These are phyloP conservation scores for Drosophila anceps DNA, from an alignment of 2,888 invertebrate species.

Conservation along the genomic window DNA sequence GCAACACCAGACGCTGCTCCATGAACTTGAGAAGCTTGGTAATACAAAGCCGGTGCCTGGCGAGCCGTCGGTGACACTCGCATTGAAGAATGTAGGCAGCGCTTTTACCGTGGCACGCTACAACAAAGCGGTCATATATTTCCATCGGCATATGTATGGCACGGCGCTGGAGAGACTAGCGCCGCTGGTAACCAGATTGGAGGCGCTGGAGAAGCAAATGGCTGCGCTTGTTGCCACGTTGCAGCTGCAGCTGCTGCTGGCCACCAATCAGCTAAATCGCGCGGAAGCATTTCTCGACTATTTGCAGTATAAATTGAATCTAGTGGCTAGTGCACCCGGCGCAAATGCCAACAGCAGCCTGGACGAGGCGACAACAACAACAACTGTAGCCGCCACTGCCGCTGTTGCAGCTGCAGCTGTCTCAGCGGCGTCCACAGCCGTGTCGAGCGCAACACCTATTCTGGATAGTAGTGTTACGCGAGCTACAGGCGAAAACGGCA, in stretches of 20 bases:
- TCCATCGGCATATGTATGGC: slow-evolving; percentile 83
- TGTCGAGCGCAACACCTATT: slow-evolving; percentile 23
- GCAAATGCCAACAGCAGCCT: slow-evolving; percentile 34
- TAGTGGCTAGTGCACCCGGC: slow-evolving; percentile 67
- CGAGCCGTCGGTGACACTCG: slow-evolving; percentile 30
- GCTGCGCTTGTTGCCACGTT: slow-evolving; percentile 81
- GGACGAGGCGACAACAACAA: slow-evolving; percentile 32
- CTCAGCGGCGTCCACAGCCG: slow-evolving; percentile 8
- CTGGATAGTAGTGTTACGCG: slow-evolving; percentile 47
- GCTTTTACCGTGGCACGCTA: slow-evolving; percentile 74
- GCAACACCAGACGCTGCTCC: slow-evolving; percentile 90
- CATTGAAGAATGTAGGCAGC: slow-evolving; percentile 60
- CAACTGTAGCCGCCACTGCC: slow-evolving; percentile 9
- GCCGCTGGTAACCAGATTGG: slow-evolving; percentile 76
- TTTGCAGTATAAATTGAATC: slow-evolving; percentile 79
- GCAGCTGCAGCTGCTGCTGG: slow-evolving; percentile 82
- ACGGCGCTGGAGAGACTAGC: slow-evolving; percentile 82
- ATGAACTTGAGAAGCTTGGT: slow-evolving; percentile 87
- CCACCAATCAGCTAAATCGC: slow-evolving; percentile 84
- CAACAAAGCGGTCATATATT: slow-evolving; percentile 84
- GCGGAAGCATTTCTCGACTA: slow-evolving; percentile 83
- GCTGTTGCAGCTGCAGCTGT: not conserved
- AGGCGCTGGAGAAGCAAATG: slow-evolving; percentile 80
- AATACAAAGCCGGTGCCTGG: slow-evolving; percentile 42
- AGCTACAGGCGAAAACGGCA: slow-evolving; percentile 66